phyloP scores from a whole-genome alignment of 2,888 invertebrate genomes.

The Myopa testacea region DNA sequence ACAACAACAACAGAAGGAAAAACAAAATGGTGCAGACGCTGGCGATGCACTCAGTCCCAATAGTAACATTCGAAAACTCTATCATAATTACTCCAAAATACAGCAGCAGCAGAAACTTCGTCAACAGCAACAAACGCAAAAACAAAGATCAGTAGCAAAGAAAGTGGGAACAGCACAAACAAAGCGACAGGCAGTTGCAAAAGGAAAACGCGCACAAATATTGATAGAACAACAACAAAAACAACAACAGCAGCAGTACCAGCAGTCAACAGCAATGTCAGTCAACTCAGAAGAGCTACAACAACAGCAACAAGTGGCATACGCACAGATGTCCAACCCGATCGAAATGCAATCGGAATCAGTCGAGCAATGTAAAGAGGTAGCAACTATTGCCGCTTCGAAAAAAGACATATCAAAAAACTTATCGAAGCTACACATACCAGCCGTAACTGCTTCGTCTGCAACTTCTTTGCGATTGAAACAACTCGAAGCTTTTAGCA shows the following conservation, averaged over 20 bases:
- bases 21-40: conserved; percentile 21
- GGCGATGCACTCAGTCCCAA: conserved; percentile 33
- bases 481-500: conserved; percentile 24
- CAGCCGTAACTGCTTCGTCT: conserved; percentile 30
- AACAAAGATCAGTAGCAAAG: conserved; percentile 56
- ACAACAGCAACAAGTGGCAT: conserved; percentile 38
- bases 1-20: conserved; percentile 50
- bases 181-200: conserved; percentile 41
- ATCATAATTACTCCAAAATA: conserved; percentile 53
- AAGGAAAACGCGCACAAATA: conserved; percentile 54
- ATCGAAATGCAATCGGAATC: conserved; percentile 32
- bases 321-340: conserved; percentile 16
- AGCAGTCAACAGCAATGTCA: conserved; percentile 31
- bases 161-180: conserved; percentile 47
- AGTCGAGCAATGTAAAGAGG: conserved; percentile 30
- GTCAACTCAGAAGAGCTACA: conserved; percentile 25
- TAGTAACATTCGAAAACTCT: conserved; percentile 56
- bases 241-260: conserved; percentile 45
- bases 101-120: conserved; percentile 48
- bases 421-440: conserved; percentile 57
- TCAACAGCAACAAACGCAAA: conserved; percentile 58
- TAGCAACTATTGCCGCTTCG: conserved; percentile 50
- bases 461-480: not conserved
- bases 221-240: conserved; percentile 53
- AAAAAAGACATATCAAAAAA: conserved; percentile 62